Evolutionary conservation across 2,797 vertebrate genomes (phyloP), one percentile per base, ranked within the genome.

Genomic region (Somateria mollissima): DNA sequence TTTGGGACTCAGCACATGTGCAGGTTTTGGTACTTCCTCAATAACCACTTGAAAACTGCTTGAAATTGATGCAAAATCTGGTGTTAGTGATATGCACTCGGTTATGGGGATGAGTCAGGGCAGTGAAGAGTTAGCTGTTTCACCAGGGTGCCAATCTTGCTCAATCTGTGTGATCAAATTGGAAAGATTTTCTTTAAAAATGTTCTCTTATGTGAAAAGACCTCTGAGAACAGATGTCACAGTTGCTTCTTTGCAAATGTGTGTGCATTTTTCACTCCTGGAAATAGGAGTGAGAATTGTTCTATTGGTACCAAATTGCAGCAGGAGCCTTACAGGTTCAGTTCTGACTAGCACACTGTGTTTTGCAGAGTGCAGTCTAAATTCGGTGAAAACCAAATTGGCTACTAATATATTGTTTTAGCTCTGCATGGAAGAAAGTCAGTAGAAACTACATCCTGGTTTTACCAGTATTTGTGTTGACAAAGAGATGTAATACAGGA

Each of bases 1-100:
- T 70, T 28, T 2, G 7, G 74, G 37, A 22, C 58, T 56, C 41
- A 14, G 41, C 6, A 28, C 45, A 6, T 1, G 1, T 34, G 4
- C 3, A 0, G 12, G 54, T 53, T 18, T 60, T 22, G 15, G 30
- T 34, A 13, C 60, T n/a, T 2, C 4, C 22, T 84, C 73, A 13
- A 1, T 36, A 51, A 51, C 11, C 0, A 0, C 51, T 32, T 47
- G 62, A 43, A 43, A 65, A 22, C 39, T 21, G 64, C 28, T n/a
- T 34, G 49, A 15, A 34, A 19, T 21, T 11, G 27, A 10, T 49
- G 21, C 45, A 22, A 74, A 60, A 18, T 56, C 41, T n/a, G 30
- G 24, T 3, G 1, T 28, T 19, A 14, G 30, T 37, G 54, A 7
- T 57, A 3, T 0, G 8, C 34, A 1, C 36, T 43, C 3, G 0